Base-by-base conservation (phyloP, 2,888 invertebrate genomes). In the Maniola hyperantus region DNA sequence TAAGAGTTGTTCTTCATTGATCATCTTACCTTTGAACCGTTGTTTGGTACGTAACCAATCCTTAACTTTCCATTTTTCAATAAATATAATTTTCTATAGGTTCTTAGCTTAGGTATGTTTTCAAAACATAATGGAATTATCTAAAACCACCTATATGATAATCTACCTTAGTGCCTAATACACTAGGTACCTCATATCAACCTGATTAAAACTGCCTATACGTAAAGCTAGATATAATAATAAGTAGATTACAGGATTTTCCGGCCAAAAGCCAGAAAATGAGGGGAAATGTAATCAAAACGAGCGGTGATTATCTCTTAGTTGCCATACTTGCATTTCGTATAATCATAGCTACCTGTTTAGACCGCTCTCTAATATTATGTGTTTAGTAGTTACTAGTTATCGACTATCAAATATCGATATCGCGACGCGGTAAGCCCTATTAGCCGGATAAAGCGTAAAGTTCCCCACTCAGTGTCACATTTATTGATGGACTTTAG, bases 401-500 rank as follows among this genome's bases (percentile, higher is more conserved):
- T 64, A 71, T 71, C 60, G 71, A 67, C 34, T 70, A 71, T 65
- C 65, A 63, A 70, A 65, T 67, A 66, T 72, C 68, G 71, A 70
- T 61, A 69, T 54, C 18, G 33, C 34, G 39, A 54, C 53, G 54
- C 58, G 63, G 36, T 62, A 73, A 69, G 44, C 75, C 64, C 74
- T 72, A 70, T 62, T 67, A 70, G 69, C 69, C 74, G 76, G 77
- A 80, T 80, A 78, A 81, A 78, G 77, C 79, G 79, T 81, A 80
- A 77, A 81, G 79, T 83, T 84, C 89, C 89, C 91, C 85, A 84
- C 82, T 82, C 87, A 82, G 83, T 83, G 85, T 77, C 86, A 87
- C 89, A 87, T 89, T 92, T 92, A 91, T 92, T 91, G 92, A 91
- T 91, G 91, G 90, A 88, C 88, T 91, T 91, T 90, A 87, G 88